Percentiles rank a stretch among this genome's conserved stretches.
Evolutionary conservation across 1,140 invertebrate genomes (phyloP).

Genomic region (Zaprionus nigranus): DNA sequence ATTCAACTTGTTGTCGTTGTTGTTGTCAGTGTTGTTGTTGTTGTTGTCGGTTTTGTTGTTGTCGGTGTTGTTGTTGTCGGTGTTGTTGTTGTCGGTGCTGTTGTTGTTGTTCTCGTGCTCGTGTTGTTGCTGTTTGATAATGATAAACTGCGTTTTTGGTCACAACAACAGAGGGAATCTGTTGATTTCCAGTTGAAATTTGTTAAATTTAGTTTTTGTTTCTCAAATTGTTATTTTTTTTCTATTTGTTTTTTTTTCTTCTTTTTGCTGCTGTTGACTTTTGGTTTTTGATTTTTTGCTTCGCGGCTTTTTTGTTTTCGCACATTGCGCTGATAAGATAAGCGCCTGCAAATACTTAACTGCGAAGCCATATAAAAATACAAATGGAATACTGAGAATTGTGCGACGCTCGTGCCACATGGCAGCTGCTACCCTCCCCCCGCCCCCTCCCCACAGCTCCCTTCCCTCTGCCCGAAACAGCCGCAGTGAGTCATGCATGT

Average conservation of each 20-base stretch:
- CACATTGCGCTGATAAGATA: slow-evolving; percentile 50
- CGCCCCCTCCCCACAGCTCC: not conserved
- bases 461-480: not conserved
- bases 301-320: slow-evolving; percentile 21
- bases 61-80: not conserved
- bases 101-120: not conserved
- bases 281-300: not conserved
- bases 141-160: slow-evolving; percentile 45
- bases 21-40: no score
- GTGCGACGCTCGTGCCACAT: slow-evolving; percentile 28
- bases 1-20: slow-evolving; percentile 1
- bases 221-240: not conserved
- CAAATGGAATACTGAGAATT: slow-evolving; percentile 23
- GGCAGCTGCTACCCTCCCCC: not conserved
- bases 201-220: slow-evolving; percentile 17
- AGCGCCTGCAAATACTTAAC: slow-evolving; percentile 12
- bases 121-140: slow-evolving; percentile 23
- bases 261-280: not conserved
- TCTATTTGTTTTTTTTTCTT: not conserved
- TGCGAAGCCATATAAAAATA: slow-evolving; percentile 31
- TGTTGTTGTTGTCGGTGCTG: not conserved
- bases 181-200: slow-evolving; percentile 14
- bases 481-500: not conserved
- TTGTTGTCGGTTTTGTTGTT: not conserved
- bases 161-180: slow-evolving; percentile 22